Conservation (phyloP, 2,113 vertebrate species). For the Ctenodactylus gundi region DNA sequence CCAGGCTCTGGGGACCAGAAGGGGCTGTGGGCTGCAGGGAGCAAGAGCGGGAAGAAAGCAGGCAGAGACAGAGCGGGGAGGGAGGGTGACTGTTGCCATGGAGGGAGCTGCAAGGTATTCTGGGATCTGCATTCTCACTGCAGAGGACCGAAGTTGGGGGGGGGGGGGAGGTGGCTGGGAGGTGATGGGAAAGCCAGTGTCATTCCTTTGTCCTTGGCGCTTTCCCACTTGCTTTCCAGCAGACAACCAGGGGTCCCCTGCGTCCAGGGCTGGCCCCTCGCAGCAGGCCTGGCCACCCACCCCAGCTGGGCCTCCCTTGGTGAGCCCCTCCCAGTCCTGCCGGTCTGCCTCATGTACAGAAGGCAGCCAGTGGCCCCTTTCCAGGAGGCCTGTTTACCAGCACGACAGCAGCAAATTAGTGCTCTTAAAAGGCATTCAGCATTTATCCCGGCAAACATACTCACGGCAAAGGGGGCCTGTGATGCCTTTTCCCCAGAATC, state of each 20-base stretch:
- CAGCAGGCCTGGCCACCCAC: neutral
- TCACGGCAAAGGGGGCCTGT: conserved; percentile 26
- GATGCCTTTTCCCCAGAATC: conserved; percentile 47
- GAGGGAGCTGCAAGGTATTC: conserved; percentile 69
- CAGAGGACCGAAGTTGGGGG: neutral
- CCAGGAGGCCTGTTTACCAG: conserved; percentile 67
- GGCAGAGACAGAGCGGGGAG: conserved; percentile 20
- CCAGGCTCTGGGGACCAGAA: conserved; percentile 48
- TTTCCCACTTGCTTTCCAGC: neutral
- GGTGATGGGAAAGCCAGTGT: conserved; percentile 40
- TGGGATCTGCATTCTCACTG: conserved; percentile 60
- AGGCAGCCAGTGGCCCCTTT: conserved; percentile 62
- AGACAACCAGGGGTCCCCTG: neutral
- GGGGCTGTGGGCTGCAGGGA: conserved; percentile 65
- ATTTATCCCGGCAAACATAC: neutral
- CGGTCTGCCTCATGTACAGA: neutral
- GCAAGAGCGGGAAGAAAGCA: conserved; percentile 41
- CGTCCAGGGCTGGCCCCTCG: rapidly evolving
- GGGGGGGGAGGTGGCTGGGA: neutral
- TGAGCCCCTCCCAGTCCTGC: neutral
- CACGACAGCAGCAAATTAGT: conserved; percentile 67
- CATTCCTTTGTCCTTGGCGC: conserved; percentile 61
- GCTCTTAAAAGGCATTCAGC: conserved; percentile 61
- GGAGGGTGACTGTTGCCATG: conserved; percentile 64
- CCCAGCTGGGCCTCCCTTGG: neutral